A percentile compares a stretch with the other conserved stretches of the same genome.
These are phyloP conservation scores for Cacoxenus indagator DNA, from an alignment of 2,888 invertebrate species.

Conservation along the genomic window DNA sequence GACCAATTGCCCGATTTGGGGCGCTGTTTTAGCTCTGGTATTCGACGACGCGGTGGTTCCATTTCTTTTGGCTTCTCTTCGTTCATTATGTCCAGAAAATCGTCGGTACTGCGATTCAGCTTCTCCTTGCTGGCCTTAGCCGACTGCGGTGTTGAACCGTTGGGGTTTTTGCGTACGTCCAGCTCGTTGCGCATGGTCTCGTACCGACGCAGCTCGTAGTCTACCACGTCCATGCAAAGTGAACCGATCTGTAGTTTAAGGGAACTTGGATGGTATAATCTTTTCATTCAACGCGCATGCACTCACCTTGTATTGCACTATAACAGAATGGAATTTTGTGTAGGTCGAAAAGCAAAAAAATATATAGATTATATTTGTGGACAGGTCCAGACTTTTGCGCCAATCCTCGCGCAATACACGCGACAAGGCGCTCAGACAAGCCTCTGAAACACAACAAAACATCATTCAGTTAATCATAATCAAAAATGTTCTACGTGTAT, in stretches of 20 bases:
- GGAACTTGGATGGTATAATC: background rate
- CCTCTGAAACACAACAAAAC: conserved; percentile 79
- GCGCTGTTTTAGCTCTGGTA: conserved; percentile 80
- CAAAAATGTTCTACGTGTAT: background rate
- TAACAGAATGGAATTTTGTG: conserved; percentile 93
- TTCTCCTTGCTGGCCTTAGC: conserved; percentile 67
- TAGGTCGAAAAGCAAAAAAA: conserved; percentile 98
- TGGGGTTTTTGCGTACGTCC: conserved; percentile 72
- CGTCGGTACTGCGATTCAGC: conserved; percentile 67
- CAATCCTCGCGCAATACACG: conserved; percentile 97
- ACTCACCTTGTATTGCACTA: conserved; percentile 91
- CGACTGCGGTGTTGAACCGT: conserved; percentile 59
- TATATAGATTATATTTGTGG: conserved; percentile 95
- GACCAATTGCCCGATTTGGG: conserved; percentile 84
- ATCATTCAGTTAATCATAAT: background rate
- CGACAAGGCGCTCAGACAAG: conserved; percentile 93
- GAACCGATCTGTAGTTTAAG: conserved; percentile 83
- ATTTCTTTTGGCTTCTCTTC: conserved; percentile 72
- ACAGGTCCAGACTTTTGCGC: conserved; percentile 95
- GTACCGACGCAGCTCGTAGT: conserved; percentile 93
- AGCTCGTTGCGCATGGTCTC: conserved; percentile 90
- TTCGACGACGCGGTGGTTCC: conserved; percentile 79
- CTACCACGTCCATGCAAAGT: conserved; percentile 95
- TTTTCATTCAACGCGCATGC: background rate
- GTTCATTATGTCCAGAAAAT: conserved; percentile 70